A percentile compares a stretch with the other conserved stretches of the same genome.
Evolutionary conservation across 2,888 invertebrate species (phyloP).

Genomic region (Xestia ashworthii): DNA sequence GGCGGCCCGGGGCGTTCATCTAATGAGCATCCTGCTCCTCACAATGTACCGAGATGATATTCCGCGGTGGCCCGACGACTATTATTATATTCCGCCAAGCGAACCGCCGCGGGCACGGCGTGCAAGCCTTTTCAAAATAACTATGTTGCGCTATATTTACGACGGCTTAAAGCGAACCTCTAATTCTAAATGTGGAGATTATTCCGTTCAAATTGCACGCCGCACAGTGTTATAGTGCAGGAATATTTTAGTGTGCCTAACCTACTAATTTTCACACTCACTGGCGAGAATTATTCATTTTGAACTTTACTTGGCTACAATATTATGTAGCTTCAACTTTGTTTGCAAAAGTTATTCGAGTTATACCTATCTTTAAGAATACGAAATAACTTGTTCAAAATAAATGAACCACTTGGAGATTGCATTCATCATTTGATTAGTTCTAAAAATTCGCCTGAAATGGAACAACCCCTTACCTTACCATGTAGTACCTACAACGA

Average conservation of each 20-base stretch:
- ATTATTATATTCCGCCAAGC: conserved; percentile 87
- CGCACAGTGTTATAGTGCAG: conserved; percentile 38
- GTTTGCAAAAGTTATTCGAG: background rate
- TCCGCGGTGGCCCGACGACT: conserved; percentile 85
- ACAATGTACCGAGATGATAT: conserved; percentile 89
- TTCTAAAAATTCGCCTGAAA: background rate
- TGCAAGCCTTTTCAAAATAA: conserved; percentile 86
- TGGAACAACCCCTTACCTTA: background rate
- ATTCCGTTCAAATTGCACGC: conserved; percentile 59
- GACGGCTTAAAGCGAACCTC: conserved; percentile 77
- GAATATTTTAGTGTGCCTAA: conserved; percentile 42
- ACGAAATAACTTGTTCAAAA: background rate
- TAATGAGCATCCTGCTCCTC: conserved; percentile 90
- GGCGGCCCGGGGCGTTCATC: conserved; percentile 85
- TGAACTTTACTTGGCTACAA: conserved; percentile 2
- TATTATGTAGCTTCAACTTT: conserved; percentile 11
- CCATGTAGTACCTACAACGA: background rate
- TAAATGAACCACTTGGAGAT: background rate
- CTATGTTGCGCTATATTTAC: conserved; percentile 80
- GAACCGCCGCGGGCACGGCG: conserved; percentile 78
- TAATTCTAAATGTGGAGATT: conserved; percentile 76
- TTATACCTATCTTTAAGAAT: background rate
- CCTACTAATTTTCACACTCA: conserved; percentile 42
- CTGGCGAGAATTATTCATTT: conserved; percentile 22
- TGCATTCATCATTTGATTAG: background rate